Conservation (phyloP, 2,888 invertebrate species). For the Stegophylla sp. region DNA sequence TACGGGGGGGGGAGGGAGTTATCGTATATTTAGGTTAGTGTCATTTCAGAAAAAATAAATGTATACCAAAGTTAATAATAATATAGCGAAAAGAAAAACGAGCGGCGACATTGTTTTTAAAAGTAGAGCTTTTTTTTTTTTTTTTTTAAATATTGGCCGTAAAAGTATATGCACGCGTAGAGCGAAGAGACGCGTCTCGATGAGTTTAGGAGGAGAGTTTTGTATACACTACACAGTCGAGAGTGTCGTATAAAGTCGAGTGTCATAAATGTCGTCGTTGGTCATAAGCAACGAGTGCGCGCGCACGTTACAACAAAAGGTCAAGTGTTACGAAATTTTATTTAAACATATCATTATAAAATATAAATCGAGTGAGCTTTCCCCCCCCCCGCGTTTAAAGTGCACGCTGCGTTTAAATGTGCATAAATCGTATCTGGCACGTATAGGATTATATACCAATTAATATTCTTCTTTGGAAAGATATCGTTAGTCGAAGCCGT, state of each 20-base stretch:
- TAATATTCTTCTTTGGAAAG: neutral
- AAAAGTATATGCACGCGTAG: too few relatives aligned
- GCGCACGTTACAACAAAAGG: constrained; percentile 47
- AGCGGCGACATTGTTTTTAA: too few relatives aligned
- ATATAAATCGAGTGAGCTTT: constrained; percentile 25
- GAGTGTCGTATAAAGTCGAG: constrained; percentile 44
- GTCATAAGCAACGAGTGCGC: constrained; percentile 44
- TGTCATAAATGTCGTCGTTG: constrained; percentile 53
- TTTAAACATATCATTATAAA: constrained; percentile 33
- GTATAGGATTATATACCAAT: too few relatives aligned
- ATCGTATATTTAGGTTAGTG: constrained; percentile 35
- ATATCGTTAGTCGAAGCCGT: neutral
- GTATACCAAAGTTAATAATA: constrained; percentile 11
- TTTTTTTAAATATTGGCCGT: too few relatives aligned
- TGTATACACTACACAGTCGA: neutral
- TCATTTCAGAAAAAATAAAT: constrained; percentile 5
- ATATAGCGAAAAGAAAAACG: constrained; percentile 5
- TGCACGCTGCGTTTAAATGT: neutral
- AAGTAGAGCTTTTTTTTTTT: too few relatives aligned
- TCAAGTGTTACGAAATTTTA: constrained; percentile 53
- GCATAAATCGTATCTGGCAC: constrained; percentile 16
- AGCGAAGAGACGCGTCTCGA: neutral
- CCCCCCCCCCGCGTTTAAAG: neutral
- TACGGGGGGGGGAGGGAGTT: too few relatives aligned
- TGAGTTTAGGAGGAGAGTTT: constrained; percentile 14